Conservation (phyloP, 2,113 vertebrate genomes). For the Fregetta grallaria region DNA sequence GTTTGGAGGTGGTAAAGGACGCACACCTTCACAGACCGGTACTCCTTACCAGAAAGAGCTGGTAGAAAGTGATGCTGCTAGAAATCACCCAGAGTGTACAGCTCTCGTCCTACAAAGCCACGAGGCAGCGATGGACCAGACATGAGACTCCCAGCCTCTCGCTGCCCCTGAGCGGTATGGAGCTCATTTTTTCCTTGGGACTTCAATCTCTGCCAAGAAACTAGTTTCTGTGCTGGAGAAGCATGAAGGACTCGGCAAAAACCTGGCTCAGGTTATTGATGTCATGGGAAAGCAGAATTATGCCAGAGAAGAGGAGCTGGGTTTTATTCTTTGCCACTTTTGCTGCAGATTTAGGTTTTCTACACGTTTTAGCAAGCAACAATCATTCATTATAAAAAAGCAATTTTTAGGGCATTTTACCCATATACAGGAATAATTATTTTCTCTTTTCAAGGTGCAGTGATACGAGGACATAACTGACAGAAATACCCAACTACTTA, state of each 20-base stretch:
- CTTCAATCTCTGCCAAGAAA: background rate
- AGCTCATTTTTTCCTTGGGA: background rate
- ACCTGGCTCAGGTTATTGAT: background rate
- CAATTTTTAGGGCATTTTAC: background rate
- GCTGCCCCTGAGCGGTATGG: background rate
- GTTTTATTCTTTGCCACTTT: background rate
- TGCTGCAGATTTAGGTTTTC: background rate
- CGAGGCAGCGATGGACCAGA: fast-evolving
- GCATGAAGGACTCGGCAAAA: background rate
- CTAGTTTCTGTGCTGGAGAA: background rate
- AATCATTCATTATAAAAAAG: background rate
- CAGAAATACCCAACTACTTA: background rate
- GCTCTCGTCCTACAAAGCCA: background rate
- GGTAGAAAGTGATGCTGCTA: background rate
- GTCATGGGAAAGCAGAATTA: background rate
- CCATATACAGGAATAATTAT: background rate
- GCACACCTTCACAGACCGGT: background rate
- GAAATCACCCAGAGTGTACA: background rate
- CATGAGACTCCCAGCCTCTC: background rate
- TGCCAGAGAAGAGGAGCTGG: background rate
- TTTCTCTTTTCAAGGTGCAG: background rate
- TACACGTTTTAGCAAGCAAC: background rate
- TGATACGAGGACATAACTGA: background rate
- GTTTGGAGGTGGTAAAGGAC: background rate
- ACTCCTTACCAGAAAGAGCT: background rate